phyloP scores from a whole-genome alignment of 2,797 vertebrate species.

The Eidolon dupreanum region DNA sequence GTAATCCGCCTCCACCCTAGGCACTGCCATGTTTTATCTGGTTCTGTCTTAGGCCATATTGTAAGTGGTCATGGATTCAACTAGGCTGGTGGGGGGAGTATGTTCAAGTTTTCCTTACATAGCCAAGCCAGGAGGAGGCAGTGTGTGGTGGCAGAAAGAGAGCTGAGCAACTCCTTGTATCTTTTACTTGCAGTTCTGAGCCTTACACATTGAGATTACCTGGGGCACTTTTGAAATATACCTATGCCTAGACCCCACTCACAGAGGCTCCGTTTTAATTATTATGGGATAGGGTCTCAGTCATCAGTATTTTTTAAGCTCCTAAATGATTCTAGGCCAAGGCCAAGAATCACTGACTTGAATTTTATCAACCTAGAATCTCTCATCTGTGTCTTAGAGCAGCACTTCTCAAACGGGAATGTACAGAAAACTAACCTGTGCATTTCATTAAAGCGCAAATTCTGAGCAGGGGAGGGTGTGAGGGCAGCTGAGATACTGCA shows the following conservation, averaged over 20 bases:
- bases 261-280: neutral
- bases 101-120: neutral
- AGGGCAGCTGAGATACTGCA: neutral
- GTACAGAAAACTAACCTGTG: neutral
- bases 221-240: neutral
- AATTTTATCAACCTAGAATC: neutral
- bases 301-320: neutral
- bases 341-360: neutral
- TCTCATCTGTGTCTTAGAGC: neutral
- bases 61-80: neutral
- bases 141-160: accelerated
- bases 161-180: neutral
- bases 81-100: no score
- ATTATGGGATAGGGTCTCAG: neutral
- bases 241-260: accelerated
- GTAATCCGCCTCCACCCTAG: neutral
- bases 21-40: neutral
- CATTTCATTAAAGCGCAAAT: neutral
- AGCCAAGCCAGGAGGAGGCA: neutral
- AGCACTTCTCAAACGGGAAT: neutral
- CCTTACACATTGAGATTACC: neutral
- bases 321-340: neutral
- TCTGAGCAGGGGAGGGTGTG: neutral
- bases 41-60: neutral
- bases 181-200: no score